These are phyloP conservation scores for Xestoiulus laeticollis DNA, from an alignment of 2,888 invertebrate genomes.

Conservation along the genomic window DNA sequence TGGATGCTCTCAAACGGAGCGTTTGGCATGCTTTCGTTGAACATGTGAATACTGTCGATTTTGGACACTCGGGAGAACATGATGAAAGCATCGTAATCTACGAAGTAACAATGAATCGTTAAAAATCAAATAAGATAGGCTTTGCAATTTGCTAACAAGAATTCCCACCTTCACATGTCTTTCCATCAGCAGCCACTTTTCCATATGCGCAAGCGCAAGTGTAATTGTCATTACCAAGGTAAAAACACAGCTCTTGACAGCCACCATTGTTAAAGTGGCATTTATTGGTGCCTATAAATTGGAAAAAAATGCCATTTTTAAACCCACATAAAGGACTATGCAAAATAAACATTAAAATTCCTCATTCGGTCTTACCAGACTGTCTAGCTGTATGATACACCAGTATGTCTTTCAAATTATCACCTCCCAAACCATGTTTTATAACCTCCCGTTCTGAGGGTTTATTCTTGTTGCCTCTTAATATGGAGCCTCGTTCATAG, in stretches of 20 bases:
- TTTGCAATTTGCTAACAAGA: background rate
- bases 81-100: slow-evolving; percentile 82
- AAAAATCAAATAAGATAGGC: background rate
- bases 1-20: slow-evolving; percentile 79
- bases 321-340: background rate
- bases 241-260: slow-evolving; percentile 82
- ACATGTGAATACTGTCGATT: slow-evolving; percentile 82
- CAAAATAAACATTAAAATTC: background rate
- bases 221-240: slow-evolving; percentile 68
- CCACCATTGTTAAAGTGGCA: slow-evolving; percentile 75
- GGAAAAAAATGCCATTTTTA: background rate
- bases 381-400: slow-evolving; percentile 59
- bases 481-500: slow-evolving; percentile 73
- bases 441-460: slow-evolving; percentile 70
- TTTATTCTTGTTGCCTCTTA: slow-evolving; percentile 72
- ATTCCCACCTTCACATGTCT: slow-evolving; percentile 72
- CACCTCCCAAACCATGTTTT: slow-evolving; percentile 69
- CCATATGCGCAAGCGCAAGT: slow-evolving; percentile 87
- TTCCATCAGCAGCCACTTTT: slow-evolving; percentile 73
- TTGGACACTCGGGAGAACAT: slow-evolving; percentile 83
- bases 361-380: background rate
- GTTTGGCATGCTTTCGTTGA: slow-evolving; percentile 76
- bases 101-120: slow-evolving; percentile 58
- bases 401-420: slow-evolving; percentile 75
- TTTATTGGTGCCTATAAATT: slow-evolving; percentile 66